Conservation (phyloP, 35 echinoderm and acorn worm species). For the Anneissia japonica region DNA sequence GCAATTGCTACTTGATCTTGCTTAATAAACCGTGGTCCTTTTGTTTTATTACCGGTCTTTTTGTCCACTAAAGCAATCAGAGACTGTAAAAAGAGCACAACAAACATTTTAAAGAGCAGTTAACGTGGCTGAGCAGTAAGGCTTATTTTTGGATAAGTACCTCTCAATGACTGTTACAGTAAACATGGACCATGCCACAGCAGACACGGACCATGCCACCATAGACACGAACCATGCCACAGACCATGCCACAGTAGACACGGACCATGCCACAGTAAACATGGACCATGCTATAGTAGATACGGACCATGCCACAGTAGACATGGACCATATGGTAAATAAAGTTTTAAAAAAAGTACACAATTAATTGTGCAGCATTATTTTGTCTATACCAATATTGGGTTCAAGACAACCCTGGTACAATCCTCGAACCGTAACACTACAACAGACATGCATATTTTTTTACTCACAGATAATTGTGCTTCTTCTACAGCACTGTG, state of each 20-base stretch:
- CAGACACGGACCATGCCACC: neutral
- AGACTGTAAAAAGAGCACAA: constrained; percentile 27
- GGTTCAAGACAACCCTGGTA: too few relatives aligned
- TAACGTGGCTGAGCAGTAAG: neutral
- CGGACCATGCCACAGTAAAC: neutral
- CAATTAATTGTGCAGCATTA: too few relatives aligned
- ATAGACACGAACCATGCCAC: neutral
- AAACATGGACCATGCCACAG: too few relatives aligned
- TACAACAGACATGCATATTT: too few relatives aligned
- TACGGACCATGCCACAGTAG: neutral
- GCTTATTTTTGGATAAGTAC: neutral
- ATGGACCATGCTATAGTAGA: neutral
- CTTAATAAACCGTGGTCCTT: constrained; percentile 82
- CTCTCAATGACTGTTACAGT: neutral
- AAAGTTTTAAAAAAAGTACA: too few relatives aligned
- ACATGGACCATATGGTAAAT: neutral
- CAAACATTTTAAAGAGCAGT: neutral
- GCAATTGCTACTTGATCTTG: constrained; percentile 94
- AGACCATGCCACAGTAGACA: neutral
- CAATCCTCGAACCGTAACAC: too few relatives aligned
- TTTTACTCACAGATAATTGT: constrained; percentile 63
- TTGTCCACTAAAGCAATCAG: constrained; percentile 82
- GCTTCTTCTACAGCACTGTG: constrained; percentile 81
- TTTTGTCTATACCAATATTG: too few relatives aligned
- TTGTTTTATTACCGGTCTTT: constrained; percentile 64